Conservation (phyloP, 1,140 invertebrate genomes). For the Trichonephila inaurata region DNA sequence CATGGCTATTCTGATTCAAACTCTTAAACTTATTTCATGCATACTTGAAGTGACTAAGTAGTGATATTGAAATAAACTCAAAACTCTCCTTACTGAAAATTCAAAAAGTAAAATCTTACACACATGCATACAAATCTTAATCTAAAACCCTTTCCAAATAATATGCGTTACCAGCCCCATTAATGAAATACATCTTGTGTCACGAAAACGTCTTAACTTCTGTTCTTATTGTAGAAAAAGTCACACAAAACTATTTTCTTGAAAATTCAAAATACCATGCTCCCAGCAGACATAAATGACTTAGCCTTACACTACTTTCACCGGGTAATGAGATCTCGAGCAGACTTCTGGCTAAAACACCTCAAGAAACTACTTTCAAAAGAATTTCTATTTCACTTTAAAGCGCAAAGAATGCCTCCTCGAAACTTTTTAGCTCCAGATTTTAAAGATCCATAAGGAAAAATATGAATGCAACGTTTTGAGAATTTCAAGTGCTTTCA, state of each 20-base stretch:
- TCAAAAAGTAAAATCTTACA: too few species aligned
- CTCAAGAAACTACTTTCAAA: slow-evolving; percentile 1
- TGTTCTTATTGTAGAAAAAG: slow-evolving; percentile 9
- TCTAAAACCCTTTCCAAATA: too few species aligned
- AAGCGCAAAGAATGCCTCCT: neutral
- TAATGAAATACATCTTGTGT: neutral
- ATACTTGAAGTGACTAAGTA: too few species aligned
- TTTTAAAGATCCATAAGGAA: slow-evolving; percentile 9
- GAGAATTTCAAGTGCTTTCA: neutral
- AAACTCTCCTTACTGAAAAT: too few species aligned
- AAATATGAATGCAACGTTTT: neutral
- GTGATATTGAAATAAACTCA: too few species aligned
- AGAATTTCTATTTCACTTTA: slow-evolving; percentile 31
- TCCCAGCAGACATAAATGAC: neutral
- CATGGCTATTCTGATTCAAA: too few species aligned
- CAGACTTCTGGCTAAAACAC: neutral
- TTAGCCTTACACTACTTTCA: neutral
- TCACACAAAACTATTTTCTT: neutral
- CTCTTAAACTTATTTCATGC: too few species aligned
- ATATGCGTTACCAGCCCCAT: neutral
- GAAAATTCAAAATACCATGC: neutral
- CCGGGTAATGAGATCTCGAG: neutral
- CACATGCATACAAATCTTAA: too few species aligned
- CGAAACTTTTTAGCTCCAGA: slow-evolving; percentile 4
- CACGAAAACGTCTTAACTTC: neutral